Base-by-base conservation (phyloP, 2,888 invertebrate genomes). In the Scaptomyza reducta region DNA sequence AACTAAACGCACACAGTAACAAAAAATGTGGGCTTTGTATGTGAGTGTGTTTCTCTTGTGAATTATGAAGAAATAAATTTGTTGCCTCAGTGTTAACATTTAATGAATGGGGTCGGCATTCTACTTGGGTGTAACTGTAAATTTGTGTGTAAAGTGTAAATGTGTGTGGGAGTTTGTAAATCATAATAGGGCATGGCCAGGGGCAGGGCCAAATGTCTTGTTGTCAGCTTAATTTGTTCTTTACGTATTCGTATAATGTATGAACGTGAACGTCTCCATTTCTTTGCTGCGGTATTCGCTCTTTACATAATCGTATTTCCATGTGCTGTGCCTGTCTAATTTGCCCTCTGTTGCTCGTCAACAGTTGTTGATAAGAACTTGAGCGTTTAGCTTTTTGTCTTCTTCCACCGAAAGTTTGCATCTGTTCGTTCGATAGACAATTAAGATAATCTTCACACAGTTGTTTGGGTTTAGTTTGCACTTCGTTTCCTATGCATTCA, bases 271-370 rank as follows among this genome's bases (percentile, higher is more conserved):
- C 1, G 40, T 40, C 9, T n/a, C 29, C 27, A 13, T 22, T 33
- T 56, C 51, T 33, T 74, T 40, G 57, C 49, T 50, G 64, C 50
- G 45, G 11, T 50, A 41, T 41, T 38, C 72, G 58, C 42, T 62
- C 53, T 82, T 82, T 82, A 82, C 86, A 86, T 82, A 82, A 82
- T 82, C 86, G 64, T 51, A 70, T 80, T 86, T 76, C 82, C 82
- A 83, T 80, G 73, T 69, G 67, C 22, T 22, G 1, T 22, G n/a
- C 9, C 3, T 31, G n/a, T 4, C 18, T 6, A 14, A 33, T 33
- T n/a, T 13, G 18, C 7, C 44, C 9, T 18, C n/a, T 11, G 9
- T 38, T 31, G 9, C n/a, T 51, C 62, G 40, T 51, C 35, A 65
- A 18, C 18, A 14, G 11, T 13, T 33, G 51, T 31, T 63, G 63